These are phyloP conservation scores for Eustalomyia histrio DNA, from an alignment of 2,888 invertebrate genomes.

Conservation along the genomic window DNA sequence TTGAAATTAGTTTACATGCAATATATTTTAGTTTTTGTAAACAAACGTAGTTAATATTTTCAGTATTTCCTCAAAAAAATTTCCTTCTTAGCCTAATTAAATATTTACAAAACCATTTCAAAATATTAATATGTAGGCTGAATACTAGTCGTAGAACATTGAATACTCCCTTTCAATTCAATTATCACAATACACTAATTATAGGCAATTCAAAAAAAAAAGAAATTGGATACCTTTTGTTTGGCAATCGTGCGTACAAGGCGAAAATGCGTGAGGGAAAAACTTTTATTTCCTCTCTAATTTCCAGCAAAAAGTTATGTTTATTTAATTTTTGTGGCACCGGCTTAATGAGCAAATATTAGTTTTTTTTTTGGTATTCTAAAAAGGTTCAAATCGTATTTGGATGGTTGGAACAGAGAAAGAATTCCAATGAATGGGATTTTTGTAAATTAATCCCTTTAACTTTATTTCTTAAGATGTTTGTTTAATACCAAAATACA, in stretches of 20 bases:
- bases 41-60: too few relatives aligned
- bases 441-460: constrained; percentile 27
- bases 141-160: constrained; percentile 21
- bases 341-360: constrained; percentile 58
- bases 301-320: constrained; percentile 54
- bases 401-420: background rate
- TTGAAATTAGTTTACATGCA: too few relatives aligned
- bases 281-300: constrained; percentile 26
- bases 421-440: constrained; percentile 16
- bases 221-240: too few relatives aligned
- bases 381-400: constrained; percentile 26
- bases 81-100: background rate
- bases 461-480: constrained; percentile 3
- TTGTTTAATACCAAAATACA: constrained; percentile 14
- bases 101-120: background rate
- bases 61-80: too few relatives aligned
- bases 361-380: constrained; percentile 1
- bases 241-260: constrained; percentile 53
- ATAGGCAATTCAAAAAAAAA: constrained; percentile 37
- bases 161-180: constrained; percentile 45
- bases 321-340: constrained; percentile 58
- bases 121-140: constrained; percentile 2
- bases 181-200: constrained; percentile 53
- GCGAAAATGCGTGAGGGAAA: constrained; percentile 46
- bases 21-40: too few relatives aligned